These are phyloP conservation scores for Aphis craccivora DNA, from an alignment of 1,140 invertebrate genomes.

Conservation along the genomic window DNA sequence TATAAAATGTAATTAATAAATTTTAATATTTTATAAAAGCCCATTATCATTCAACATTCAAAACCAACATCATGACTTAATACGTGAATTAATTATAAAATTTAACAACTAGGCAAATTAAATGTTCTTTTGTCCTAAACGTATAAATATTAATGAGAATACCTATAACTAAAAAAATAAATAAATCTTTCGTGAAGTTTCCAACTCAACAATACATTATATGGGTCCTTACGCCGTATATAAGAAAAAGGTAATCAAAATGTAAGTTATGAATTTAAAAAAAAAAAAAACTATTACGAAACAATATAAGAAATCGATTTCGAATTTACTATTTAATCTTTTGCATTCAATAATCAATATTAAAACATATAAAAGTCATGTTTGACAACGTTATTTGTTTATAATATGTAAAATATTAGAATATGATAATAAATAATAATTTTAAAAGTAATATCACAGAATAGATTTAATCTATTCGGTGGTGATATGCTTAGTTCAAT, in stretches of 20 bases:
- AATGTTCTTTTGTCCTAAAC: neutral
- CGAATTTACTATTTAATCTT: neutral
- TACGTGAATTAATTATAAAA: neutral
- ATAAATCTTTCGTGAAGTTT: conserved; percentile 1
- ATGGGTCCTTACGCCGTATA: neutral
- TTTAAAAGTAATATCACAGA: neutral
- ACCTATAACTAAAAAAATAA: neutral
- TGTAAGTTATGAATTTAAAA: neutral
- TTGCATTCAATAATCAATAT: neutral
- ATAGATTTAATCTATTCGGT: too few relatives aligned
- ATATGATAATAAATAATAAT: neutral
- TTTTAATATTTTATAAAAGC: neutral
- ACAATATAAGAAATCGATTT: neutral
- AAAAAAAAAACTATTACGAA: too few relatives aligned
- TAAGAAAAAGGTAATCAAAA: neutral
- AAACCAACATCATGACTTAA: neutral
- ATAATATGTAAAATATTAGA: neutral
- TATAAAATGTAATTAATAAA: neutral
- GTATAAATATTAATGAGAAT: neutral
- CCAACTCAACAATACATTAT: neutral
- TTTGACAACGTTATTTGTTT: neutral
- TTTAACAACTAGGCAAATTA: neutral
- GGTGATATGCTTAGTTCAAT: neutral
- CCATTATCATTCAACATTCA: neutral
- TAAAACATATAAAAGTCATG: neutral